A percentile compares a stretch with the other conserved stretches of the same genome.
phyloP scores from a whole-genome alignment of 2,113 vertebrate genomes.

The Cromileptes altivelis region DNA sequence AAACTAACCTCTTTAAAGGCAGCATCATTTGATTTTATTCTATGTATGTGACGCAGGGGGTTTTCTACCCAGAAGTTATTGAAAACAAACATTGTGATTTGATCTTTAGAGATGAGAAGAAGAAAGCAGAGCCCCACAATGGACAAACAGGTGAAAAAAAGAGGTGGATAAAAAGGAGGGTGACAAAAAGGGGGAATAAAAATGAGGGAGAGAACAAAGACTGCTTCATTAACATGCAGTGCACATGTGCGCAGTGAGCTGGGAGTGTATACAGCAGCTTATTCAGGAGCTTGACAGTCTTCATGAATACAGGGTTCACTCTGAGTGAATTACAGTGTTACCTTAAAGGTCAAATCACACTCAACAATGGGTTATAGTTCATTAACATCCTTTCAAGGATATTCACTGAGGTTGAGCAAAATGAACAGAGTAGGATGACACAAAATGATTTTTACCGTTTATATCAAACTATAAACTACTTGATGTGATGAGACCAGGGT shows the following conservation, averaged over 20 bases:
- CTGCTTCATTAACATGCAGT: constrained; percentile 69
- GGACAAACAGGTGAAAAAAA: constrained; percentile 4
- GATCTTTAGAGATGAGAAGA: neutral
- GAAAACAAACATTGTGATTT: too few species aligned
- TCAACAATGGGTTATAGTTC: neutral
- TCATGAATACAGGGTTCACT: constrained; percentile 36
- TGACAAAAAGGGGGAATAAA: constrained; percentile 20
- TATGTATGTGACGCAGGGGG: too few species aligned
- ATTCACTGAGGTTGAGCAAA: neutral
- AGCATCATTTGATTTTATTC: too few species aligned
- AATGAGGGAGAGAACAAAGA: constrained; percentile 55
- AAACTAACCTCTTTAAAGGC: too few species aligned
- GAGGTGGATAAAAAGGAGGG: neutral
- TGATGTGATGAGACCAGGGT: neutral
- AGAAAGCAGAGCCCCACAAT: neutral
- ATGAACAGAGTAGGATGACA: neutral
- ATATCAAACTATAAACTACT: neutral
- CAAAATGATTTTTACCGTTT: neutral
- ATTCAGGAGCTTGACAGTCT: constrained; percentile 49
- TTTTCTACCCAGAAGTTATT: too few species aligned
- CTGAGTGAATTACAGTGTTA: constrained; percentile 14
- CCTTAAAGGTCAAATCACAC: constrained; percentile 23
- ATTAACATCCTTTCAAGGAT: neutral
- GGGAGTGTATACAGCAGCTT: constrained; percentile 34
- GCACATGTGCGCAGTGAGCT: constrained; percentile 47